Base-by-base conservation (phyloP, 2,113 vertebrate species). In the Boleophthalmus pectinirostris region DNA sequence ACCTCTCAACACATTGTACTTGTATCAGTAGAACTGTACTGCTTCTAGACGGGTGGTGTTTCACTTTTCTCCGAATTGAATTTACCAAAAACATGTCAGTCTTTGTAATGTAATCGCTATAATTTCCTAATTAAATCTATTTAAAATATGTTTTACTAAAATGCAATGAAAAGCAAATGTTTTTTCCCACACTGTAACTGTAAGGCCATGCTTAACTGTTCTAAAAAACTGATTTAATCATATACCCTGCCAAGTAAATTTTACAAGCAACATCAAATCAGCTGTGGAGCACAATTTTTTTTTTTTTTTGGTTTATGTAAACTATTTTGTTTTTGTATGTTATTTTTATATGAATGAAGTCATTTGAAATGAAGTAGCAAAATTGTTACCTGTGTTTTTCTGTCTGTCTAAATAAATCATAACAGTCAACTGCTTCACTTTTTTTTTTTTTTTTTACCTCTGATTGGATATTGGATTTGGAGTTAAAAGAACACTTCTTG, bases 361-460 rank as follows among this genome's bases (percentile, higher is more conserved):
- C 35, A 68, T 75, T 80, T 70, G 78, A 79, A 87, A 90, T 90
- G 80, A 91, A 89, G 83, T 87, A 84, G 82, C 84, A 79, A 91
- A 29, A 88, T 83, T 87, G 84, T 92, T 88, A 83, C 69, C 78
- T 82, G 80, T 82, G 51, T 54, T 15, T 51, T 16, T 54, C 13
- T 47, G 46, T 54, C n/a, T 84, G 69, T 87, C 49, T 61, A 69
- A 72, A 74, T 85, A 57, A 80, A 76, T 58, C 70, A 85, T 86
- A 84, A 75, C 68, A 67, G 74, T 72, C 46, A 47, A 15, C 13
- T 3, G 13, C 3, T 47, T 43, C 38, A 43, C 8, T 1, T 9
- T 43, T 43, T 43, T 43, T 38, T 5, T 38, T 38, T 38, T 11
- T 9, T 43, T 43, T 10, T 10, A 10, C 10, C 9, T 43, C 10